Percentiles rank a stretch among this genome's conserved stretches.
These are phyloP conservation scores for Drosophila kuntzei DNA, from an alignment of 2,888 invertebrate species.

Conservation along the genomic window DNA sequence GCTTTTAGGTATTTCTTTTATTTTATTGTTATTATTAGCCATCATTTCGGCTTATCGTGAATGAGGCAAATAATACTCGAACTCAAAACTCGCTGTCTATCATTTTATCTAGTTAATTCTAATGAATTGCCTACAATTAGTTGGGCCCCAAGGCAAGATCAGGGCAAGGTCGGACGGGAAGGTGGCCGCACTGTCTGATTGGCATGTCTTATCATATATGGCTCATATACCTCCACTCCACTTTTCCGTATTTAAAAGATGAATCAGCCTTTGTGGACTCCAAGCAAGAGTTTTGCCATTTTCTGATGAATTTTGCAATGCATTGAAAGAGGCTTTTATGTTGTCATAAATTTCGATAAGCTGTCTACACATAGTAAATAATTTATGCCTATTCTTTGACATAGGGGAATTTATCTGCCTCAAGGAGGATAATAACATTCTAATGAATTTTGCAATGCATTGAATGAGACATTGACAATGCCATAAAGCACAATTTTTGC, in stretches of 20 bases:
- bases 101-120: constrained; percentile 33
- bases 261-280: constrained; percentile 15
- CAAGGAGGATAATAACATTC: background rate
- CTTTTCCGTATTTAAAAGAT: background rate
- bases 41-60: constrained; percentile 38
- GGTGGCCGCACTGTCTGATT: constrained; percentile 36
- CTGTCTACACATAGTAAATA: background rate
- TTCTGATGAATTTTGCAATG: constrained; percentile 9
- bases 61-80: constrained; percentile 18
- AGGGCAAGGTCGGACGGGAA: background rate
- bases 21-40: constrained; percentile 31
- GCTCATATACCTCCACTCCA: background rate
- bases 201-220: constrained; percentile 46
- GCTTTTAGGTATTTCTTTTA: constrained; percentile 24
- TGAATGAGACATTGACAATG: background rate
- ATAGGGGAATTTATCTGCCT: background rate
- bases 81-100: constrained; percentile 10
- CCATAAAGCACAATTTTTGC: background rate
- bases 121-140: constrained; percentile 38
- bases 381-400: background rate
- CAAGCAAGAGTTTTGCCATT: background rate
- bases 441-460: background rate
- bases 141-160: background rate
- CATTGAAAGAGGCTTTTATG: background rate
- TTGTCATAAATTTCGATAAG: background rate